Percentiles rank a stretch among this genome's conserved stretches.
Evolutionary conservation across 2,888 invertebrate genomes (phyloP).

Genomic region (Cryptus armator): DNA sequence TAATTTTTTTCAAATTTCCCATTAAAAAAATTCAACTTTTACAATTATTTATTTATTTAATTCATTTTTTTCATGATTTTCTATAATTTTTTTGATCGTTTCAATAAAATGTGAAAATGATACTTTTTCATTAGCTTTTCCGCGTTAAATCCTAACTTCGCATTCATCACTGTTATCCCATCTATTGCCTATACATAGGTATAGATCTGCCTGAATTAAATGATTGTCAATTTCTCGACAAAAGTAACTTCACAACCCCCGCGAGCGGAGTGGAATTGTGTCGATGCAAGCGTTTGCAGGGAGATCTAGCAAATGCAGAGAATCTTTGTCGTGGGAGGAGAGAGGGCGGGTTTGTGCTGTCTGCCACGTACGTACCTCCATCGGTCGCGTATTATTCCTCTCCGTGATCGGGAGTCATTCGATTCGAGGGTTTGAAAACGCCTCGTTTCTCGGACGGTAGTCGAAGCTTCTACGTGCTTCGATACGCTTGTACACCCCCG

Average conservation of each 20-base stretch:
- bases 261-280: slow-evolving; percentile 32
- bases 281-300: slow-evolving; percentile 9
- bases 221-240: slow-evolving; percentile 31
- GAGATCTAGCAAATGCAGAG: slow-evolving; percentile 61
- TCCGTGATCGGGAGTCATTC: slow-evolving; percentile 50
- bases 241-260: neutral
- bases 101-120: no score
- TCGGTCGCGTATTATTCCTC: slow-evolving; percentile 1
- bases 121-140: no score
- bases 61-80: no score
- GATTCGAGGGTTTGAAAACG: slow-evolving; percentile 65
- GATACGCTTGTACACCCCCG: slow-evolving; percentile 60
- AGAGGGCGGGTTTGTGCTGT: slow-evolving; percentile 28
- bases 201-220: neutral
- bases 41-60: no score
- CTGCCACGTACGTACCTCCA: slow-evolving; percentile 55
- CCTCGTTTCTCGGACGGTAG: slow-evolving; percentile 38
- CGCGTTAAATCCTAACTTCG: no score
- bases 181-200: no score
- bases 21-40: no score
- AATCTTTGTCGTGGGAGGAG: slow-evolving; percentile 60
- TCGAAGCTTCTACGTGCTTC: slow-evolving; percentile 61
- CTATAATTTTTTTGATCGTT: no score
- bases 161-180: no score
- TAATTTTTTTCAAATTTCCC: no score